Evolutionary conservation across 2,113 vertebrate species (phyloP).

Genomic region (Desmodus rotundus): DNA sequence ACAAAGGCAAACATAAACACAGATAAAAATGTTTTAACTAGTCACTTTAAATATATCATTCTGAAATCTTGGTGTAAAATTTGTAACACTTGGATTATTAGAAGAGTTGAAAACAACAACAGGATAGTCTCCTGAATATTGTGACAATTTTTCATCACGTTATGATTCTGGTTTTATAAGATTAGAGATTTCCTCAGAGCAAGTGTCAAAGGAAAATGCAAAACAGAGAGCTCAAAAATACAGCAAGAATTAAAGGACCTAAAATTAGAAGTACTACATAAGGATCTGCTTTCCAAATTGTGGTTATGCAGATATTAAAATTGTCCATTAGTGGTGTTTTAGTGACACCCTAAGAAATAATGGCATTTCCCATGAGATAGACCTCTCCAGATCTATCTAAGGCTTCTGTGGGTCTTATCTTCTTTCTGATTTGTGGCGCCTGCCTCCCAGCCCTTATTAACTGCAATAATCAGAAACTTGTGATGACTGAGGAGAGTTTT

Average conservation of each 20-base stretch:
- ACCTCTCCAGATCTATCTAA: neutral
- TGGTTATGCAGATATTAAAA: neutral
- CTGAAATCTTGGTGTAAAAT: neutral
- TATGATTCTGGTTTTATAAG: slow-evolving; percentile 6
- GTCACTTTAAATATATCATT: neutral
- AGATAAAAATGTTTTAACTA: neutral
- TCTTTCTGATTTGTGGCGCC: neutral
- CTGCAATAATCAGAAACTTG: neutral
- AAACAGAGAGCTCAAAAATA: neutral
- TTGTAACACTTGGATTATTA: neutral
- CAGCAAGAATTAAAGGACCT: slow-evolving; percentile 13
- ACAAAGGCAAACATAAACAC: neutral
- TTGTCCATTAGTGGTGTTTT: neutral
- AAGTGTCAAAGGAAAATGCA: neutral
- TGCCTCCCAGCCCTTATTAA: neutral
- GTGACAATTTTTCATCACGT: slow-evolving; percentile 21
- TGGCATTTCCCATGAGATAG: neutral
- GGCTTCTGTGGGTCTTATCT: neutral
- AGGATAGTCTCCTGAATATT: neutral
- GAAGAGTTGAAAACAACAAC: neutral
- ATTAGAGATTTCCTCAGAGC: slow-evolving; percentile 29
- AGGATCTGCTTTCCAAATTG: neutral
- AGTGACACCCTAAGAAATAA: neutral
- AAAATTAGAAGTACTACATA: neutral
- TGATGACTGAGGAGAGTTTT: neutral